Base-by-base conservation (phyloP, 2,797 vertebrate genomes). In the Phalloptychus januarius region DNA sequence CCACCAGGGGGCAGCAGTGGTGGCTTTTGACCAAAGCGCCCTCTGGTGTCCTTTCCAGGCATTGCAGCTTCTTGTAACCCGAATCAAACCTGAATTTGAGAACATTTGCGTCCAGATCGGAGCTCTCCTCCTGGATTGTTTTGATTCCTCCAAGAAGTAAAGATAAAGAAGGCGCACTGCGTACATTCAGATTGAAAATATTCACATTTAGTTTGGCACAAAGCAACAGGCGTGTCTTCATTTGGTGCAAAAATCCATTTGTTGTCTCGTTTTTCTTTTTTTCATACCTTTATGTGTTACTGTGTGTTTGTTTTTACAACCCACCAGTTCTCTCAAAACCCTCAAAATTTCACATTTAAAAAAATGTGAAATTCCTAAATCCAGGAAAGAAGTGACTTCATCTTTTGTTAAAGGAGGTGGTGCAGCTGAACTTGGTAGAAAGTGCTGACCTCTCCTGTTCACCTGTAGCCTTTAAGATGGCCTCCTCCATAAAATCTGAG, bases 161-260 rank as follows among this genome's bases (percentile, higher is more conserved):
- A 5, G 52, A 54, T n/a, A n/a, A 54, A 40, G 63, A 1, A 40
- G 20, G 11, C 23, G 36, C 20, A 38, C 20, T 67, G 63, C 20
- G 5, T 2, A 2, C 20, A 40, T 20, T 40, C 36, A 8, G 15
- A 36, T 18, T 8, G 3, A 36, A 63, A 15, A 63, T 36, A 16
- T 63, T 36, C 61, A 63, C 1, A 74, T 83, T 83, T 28, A 46
- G 75, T 84, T 38, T 82, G 83, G 81, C 83, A 75, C 58, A 1
- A 74, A 44, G 61, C 23, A 5, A 0, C 76, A 25, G 82, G 25
- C 28, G 42, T 40, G 50, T 78, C 71, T 33, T 46, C n/a, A 65
- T 71, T 73, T 56, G 75, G 72, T 84, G 74, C 88, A 84, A 86
- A 88, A 80, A 75, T 76, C 79, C 73, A 72, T 71, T 25, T 70